Evolutionary conservation across 2,797 vertebrate species (phyloP), one percentile per base, ranked within the genome.

Genomic region (Notolabrus celidotus): DNA sequence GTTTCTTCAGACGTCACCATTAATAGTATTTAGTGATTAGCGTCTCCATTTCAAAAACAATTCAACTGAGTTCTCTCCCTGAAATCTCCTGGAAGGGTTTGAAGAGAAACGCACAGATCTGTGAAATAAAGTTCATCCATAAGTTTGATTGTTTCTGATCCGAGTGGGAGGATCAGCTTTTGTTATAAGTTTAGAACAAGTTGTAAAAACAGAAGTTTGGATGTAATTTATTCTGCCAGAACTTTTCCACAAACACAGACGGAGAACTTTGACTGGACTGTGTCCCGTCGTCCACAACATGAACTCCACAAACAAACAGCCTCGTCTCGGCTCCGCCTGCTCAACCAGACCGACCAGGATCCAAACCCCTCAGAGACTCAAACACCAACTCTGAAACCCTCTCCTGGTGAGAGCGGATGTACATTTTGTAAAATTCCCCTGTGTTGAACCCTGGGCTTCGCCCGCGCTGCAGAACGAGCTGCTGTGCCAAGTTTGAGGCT

Each of bases 401-500:
- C 83, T 74, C 65, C 70, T 58, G 73, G 77, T 74, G 39, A 3
- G 22, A 71, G 72, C 27, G 16, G 72, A 74, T 72, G 67, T 46
- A 59, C 36, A 47, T 38, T 67, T 47, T 33, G 66, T 63, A 55
- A 23, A 84, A 84, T 77, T 78, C 82, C 80, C 80, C 43, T 0
- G 77, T 27, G 71, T 5, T 41, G 67, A 73, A 80, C 79, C 83
- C 80, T 46, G 82, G 71, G 83, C 84, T 77, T 58, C 67, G 75
- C 84, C 71, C 19, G 77, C 51, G 47, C 80, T 55, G 77, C 75
- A 64, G 14, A 4, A 19, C 41, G 4, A 72, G 76, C 65, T 49
- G 71, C 78, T 8, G 69, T 88, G 87, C 89, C 87, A 90, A 87
- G 82, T 67, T 85, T 82, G 17, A 34, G 55, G 71, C 83, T 80